Evolutionary conservation across 2,888 invertebrate genomes (phyloP).

Genomic region (Cephalotes varians): DNA sequence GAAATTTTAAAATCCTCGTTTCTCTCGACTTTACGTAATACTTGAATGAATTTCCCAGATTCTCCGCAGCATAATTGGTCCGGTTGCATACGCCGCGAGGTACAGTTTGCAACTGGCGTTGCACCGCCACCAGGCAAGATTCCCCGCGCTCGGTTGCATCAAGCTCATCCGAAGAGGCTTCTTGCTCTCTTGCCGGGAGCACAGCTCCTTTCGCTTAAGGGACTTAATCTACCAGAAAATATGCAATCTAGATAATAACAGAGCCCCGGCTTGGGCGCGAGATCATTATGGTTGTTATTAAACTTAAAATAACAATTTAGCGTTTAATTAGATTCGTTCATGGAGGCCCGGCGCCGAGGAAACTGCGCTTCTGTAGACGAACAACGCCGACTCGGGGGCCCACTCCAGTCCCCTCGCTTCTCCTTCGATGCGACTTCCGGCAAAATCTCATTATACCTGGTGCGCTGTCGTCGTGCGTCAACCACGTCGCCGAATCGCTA

Average conservation of each 20-base stretch:
- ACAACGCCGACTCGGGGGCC: constrained; percentile 5
- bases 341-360: constrained; percentile 39
- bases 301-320: constrained; percentile 84
- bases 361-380: constrained; percentile 41
- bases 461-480: constrained; percentile 45
- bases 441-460: constrained; percentile 65
- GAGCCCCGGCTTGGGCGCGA: constrained; percentile 79
- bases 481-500: constrained; percentile 33
- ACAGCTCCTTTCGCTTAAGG: constrained; percentile 63
- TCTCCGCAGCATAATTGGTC: constrained; percentile 61
- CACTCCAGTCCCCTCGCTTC: constrained; percentile 24
- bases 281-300: constrained; percentile 84
- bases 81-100: constrained; percentile 43
- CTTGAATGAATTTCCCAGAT: background rate
- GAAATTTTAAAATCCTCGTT: background rate
- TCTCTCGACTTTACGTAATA: background rate
- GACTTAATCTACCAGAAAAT: constrained; percentile 85
- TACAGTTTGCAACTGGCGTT: constrained; percentile 62
- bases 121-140: constrained; percentile 54
- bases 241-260: constrained; percentile 85
- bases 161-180: constrained; percentile 33
- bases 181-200: constrained; percentile 44
- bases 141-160: constrained; percentile 22
- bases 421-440: constrained; percentile 64
- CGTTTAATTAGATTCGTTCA: constrained; percentile 83